Conservation (phyloP, 2,888 invertebrate species). For the Mesochorus sp. region DNA sequence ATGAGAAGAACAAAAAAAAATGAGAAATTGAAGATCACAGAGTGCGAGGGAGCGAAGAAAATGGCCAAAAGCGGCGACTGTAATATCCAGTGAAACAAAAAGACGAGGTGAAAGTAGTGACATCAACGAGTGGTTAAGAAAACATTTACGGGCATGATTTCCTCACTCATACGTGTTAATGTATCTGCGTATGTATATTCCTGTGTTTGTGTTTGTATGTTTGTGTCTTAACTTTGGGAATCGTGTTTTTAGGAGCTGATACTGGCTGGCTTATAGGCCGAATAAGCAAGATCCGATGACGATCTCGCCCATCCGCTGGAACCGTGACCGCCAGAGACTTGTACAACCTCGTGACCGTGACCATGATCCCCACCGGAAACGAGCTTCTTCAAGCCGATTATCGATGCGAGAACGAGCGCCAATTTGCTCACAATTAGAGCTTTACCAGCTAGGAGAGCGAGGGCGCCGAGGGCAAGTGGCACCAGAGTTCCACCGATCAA, state of each 20-base stretch:
- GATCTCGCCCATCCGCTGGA: constrained; percentile 90
- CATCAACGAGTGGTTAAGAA: not conserved
- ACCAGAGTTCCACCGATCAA: constrained; percentile 91
- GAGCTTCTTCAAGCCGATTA: constrained; percentile 93
- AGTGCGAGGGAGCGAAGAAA: constrained; percentile 32
- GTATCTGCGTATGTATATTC: not conserved
- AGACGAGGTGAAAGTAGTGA: constrained; percentile 4
- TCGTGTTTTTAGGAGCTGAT: constrained; percentile 62
- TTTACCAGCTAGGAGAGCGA: constrained; percentile 92
- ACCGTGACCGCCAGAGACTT: constrained; percentile 86
- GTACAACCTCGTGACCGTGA: constrained; percentile 86
- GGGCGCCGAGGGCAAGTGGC: constrained; percentile 91
- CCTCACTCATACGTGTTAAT: constrained; percentile 5
- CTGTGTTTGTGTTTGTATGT: constrained; percentile 6
- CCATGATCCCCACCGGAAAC: constrained; percentile 85
- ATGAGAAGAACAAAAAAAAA: not conserved
- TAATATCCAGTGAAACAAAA: constrained; percentile 7
- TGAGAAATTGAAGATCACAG: constrained; percentile 49
- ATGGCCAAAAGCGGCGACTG: not conserved
- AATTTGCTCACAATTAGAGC: constrained; percentile 93
- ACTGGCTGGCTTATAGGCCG: constrained; percentile 83
- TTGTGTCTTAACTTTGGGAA: constrained; percentile 8
- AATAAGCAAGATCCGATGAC: constrained; percentile 86
- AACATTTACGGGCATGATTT: constrained; percentile 32
- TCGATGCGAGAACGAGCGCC: constrained; percentile 91